Percentiles rank a stretch among this genome's conserved stretches.
These are phyloP conservation scores for Schlechtendalia chinensis DNA, from an alignment of 1,140 invertebrate genomes.

Conservation along the genomic window DNA sequence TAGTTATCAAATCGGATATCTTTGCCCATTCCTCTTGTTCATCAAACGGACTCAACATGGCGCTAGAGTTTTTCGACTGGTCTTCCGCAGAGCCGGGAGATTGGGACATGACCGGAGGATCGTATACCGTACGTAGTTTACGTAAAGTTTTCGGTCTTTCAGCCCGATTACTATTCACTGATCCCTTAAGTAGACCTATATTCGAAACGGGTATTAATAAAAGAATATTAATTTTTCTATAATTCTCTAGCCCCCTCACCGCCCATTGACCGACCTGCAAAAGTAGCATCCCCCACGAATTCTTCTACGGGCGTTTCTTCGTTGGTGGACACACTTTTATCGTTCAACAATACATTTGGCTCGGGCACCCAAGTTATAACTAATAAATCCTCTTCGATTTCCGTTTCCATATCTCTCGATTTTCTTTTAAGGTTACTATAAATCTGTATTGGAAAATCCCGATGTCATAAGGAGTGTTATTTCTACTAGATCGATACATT, in stretches of 20 bases:
- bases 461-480: neutral
- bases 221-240: neutral
- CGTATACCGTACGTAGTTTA: constrained; percentile 64
- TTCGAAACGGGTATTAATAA: constrained; percentile 3
- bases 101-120: constrained; percentile 52
- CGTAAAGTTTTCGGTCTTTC: constrained; percentile 73
- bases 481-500: neutral
- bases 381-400: constrained; percentile 67
- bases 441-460: constrained; percentile 59
- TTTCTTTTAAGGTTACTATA: constrained; percentile 66
- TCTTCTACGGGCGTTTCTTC: constrained; percentile 78
- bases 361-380: constrained; percentile 65
- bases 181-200: constrained; percentile 54
- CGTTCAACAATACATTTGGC: constrained; percentile 67
- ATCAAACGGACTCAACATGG: constrained; percentile 83
- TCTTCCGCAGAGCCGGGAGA: constrained; percentile 53
- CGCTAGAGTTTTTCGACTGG: constrained; percentile 56
- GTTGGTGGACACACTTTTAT: constrained; percentile 76
- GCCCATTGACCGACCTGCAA: constrained; percentile 69
- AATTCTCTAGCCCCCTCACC: neutral
- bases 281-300: constrained; percentile 79
- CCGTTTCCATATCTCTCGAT: constrained; percentile 77
- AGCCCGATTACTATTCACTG: constrained; percentile 55
- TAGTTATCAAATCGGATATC: constrained; percentile 91
- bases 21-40: constrained; percentile 92